These are phyloP conservation scores for Meiosimyza platycephala DNA, from an alignment of 2,888 invertebrate genomes.

Conservation along the genomic window DNA sequence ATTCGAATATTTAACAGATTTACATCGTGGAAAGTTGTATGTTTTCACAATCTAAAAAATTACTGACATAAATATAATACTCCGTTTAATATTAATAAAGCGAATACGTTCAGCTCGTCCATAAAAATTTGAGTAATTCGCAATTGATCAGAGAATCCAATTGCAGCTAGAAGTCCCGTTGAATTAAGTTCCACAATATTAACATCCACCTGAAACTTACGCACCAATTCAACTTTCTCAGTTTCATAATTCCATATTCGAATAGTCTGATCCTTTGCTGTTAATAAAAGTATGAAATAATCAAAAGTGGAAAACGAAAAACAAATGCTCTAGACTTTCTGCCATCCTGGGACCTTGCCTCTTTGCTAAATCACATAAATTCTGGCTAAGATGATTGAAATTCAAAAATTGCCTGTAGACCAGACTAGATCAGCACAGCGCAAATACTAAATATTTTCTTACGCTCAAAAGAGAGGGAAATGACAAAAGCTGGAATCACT, in stretches of 20 bases:
- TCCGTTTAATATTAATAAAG: not conserved
- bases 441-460: no score
- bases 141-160: conserved; percentile 92
- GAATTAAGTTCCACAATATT: conserved; percentile 80
- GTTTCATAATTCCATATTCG: conserved; percentile 94
- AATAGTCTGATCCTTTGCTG: conserved; percentile 81
- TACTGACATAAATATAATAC: not conserved
- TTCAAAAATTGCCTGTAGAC: no score
- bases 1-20: conserved; percentile 82
- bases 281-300: not conserved
- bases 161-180: conserved; percentile 83
- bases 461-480: no score
- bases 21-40: conserved; percentile 75
- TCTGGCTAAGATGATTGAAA: no score
- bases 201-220: conserved; percentile 84
- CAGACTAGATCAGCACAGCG: no score
- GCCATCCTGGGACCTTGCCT: no score
- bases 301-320: no score
- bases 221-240: conserved; percentile 80
- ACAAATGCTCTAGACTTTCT: no score
- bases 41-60: conserved; percentile 63
- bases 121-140: conserved; percentile 88
- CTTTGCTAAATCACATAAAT: no score
- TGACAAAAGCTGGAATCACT: no score
- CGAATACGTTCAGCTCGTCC: conserved; percentile 78